Percentiles rank a stretch among this genome's conserved stretches.
phyloP scores from a whole-genome alignment of 2,888 invertebrate species.

The Heteromurus nitidus region DNA sequence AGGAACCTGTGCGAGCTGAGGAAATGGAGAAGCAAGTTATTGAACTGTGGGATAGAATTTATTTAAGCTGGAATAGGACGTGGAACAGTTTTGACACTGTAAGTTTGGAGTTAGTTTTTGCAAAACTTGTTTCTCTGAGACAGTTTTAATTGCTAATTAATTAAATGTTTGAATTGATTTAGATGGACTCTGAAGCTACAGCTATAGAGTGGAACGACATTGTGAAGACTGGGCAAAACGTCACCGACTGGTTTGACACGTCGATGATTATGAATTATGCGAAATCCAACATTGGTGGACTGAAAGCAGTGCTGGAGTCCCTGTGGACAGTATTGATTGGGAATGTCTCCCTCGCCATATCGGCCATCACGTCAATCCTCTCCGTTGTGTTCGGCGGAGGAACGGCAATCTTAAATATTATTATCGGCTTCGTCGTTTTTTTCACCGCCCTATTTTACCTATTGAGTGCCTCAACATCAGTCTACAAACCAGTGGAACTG shows the following conservation, averaged over 20 bases:
- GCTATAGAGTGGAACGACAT: constrained; percentile 71
- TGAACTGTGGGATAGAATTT: constrained; percentile 94
- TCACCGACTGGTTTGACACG: constrained; percentile 83
- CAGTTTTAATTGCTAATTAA: too few species aligned
- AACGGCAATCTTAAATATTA: constrained; percentile 91
- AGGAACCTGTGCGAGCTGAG: constrained; percentile 86
- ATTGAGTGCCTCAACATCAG: constrained; percentile 87
- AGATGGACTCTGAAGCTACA: constrained; percentile 28
- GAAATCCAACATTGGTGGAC: constrained; percentile 91
- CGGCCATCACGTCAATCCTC: constrained; percentile 89
- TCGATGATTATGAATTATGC: constrained; percentile 87
- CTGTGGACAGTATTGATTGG: constrained; percentile 94
- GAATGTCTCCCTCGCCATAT: constrained; percentile 90
- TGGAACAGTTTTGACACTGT: constrained; percentile 66
- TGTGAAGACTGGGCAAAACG: constrained; percentile 68
- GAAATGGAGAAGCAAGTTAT: constrained; percentile 91
- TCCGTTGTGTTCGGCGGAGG: constrained; percentile 92
- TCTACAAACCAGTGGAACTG: constrained; percentile 95
- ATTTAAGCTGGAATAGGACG: constrained; percentile 89
- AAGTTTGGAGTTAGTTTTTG: background rate
- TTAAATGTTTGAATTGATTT: too few species aligned
- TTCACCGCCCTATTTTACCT: constrained; percentile 97
- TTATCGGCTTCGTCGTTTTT: constrained; percentile 93
- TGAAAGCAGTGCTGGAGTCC: constrained; percentile 89
- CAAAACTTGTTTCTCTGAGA: too few species aligned